These are phyloP conservation scores for Ramphastos sulfuratus DNA, from an alignment of 2,113 vertebrate species.

Conservation along the genomic window DNA sequence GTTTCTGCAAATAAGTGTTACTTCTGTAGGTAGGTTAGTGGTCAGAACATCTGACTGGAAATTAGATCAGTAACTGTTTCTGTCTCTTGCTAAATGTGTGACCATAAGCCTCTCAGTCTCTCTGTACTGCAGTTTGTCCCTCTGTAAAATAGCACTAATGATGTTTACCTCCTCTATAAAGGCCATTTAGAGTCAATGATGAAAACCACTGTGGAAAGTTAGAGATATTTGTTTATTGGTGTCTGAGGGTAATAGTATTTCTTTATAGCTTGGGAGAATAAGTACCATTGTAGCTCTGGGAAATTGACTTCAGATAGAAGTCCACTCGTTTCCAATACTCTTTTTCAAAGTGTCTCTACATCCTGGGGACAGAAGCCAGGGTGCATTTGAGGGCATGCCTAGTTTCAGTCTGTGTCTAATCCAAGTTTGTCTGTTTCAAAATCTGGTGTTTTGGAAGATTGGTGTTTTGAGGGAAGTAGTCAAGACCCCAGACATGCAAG, in stretches of 20 bases:
- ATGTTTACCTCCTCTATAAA: background rate
- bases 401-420: background rate
- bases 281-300: background rate
- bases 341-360: background rate
- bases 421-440: background rate
- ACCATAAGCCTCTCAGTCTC: background rate
- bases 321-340: background rate
- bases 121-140: background rate
- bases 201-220: background rate
- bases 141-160: background rate
- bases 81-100: background rate
- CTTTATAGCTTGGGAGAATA: background rate
- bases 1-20: background rate
- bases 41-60: background rate
- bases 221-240: background rate
- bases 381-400: background rate
- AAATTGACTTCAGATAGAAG: background rate
- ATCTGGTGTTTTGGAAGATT: rapidly evolving
- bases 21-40: background rate
- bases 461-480: background rate
- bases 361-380: background rate
- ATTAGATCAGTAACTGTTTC: background rate
- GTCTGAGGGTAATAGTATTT: background rate
- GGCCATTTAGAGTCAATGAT: background rate
- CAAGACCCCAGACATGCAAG: rapidly evolving